These are phyloP conservation scores for Blastobasis lacticolella DNA, from an alignment of 2,888 invertebrate species.

Conservation along the genomic window DNA sequence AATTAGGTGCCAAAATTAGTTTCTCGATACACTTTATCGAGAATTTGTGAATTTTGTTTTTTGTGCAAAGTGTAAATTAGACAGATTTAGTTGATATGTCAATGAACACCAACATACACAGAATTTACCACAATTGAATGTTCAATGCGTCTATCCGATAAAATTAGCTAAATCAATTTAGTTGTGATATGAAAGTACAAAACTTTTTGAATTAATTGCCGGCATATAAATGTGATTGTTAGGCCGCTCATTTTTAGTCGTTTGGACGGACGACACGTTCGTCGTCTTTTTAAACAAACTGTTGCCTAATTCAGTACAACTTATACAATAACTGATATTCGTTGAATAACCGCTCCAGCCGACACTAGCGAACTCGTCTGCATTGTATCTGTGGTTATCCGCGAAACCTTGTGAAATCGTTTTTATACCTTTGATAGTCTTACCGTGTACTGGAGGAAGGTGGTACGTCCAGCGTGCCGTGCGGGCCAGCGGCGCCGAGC, in stretches of 20 bases:
- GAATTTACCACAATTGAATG: neutral
- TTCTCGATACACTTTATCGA: conserved; percentile 4
- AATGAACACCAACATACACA: conserved; percentile 17
- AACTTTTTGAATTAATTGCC: conserved; percentile 26
- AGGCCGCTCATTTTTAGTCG: too few relatives aligned
- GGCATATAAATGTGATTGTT: too few relatives aligned
- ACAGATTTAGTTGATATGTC: conserved; percentile 23
- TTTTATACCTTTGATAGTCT: too few relatives aligned
- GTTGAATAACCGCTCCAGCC: too few relatives aligned
- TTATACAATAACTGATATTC: too few relatives aligned
- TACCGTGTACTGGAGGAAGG: too few relatives aligned
- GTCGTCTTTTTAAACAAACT: too few relatives aligned
- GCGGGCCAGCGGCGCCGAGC: conserved; percentile 5
- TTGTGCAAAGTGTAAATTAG: conserved; percentile 6
- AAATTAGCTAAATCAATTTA: conserved; percentile 35
- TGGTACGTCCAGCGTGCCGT: neutral
- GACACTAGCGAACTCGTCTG: too few relatives aligned
- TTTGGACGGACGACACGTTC: too few relatives aligned
- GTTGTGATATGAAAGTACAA: conserved; percentile 67
- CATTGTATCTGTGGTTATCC: too few relatives aligned
- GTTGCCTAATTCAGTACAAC: too few relatives aligned
- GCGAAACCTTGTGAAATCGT: too few relatives aligned
- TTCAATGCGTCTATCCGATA: conserved; percentile 7
- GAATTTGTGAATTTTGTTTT: conserved; percentile 10
- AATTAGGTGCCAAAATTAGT: conserved; percentile 16